These are phyloP conservation scores for Ormyrus nitidulus DNA, from an alignment of 2,888 invertebrate genomes.

Conservation along the genomic window DNA sequence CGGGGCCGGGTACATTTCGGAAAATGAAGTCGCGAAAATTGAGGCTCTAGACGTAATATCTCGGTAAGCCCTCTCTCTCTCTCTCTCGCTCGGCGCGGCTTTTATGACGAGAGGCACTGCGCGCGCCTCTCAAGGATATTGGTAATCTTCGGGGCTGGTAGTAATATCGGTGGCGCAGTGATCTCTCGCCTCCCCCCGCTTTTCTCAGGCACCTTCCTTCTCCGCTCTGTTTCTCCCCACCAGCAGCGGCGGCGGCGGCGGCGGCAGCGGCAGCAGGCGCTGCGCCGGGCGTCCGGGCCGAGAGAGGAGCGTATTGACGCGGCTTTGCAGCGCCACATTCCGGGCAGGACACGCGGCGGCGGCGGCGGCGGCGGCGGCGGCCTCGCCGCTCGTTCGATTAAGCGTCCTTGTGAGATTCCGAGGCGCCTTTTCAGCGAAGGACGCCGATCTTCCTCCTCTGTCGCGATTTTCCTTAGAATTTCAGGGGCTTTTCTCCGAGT, in stretches of 20 bases:
- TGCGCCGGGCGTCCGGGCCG: conserved; percentile 60
- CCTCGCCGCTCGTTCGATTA: conserved; percentile 33
- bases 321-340: conserved; percentile 69
- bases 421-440: too few relatives aligned
- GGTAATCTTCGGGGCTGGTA: conserved; percentile 73
- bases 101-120: conserved; percentile 70
- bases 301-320: conserved; percentile 68
- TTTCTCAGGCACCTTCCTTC: conserved; percentile 53
- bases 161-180: conserved; percentile 74
- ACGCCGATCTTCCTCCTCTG: too few relatives aligned
- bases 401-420: not conserved
- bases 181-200: conserved; percentile 69
- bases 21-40: conserved; percentile 73
- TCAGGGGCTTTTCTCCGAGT: too few relatives aligned
- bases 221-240: conserved; percentile 34
- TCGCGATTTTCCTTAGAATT: too few relatives aligned
- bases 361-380: conserved; percentile 39
- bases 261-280: conserved; percentile 47
- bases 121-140: conserved; percentile 74
- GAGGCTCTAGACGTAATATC: conserved; percentile 70
- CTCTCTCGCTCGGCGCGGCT: conserved; percentile 61
- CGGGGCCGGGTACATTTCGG: conserved; percentile 58
- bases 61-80: conserved; percentile 69
- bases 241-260: conserved; percentile 42
- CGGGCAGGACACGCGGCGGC: conserved; percentile 61